Conservation (phyloP, 2,797 vertebrate species). For the Merluccius polli region DNA sequence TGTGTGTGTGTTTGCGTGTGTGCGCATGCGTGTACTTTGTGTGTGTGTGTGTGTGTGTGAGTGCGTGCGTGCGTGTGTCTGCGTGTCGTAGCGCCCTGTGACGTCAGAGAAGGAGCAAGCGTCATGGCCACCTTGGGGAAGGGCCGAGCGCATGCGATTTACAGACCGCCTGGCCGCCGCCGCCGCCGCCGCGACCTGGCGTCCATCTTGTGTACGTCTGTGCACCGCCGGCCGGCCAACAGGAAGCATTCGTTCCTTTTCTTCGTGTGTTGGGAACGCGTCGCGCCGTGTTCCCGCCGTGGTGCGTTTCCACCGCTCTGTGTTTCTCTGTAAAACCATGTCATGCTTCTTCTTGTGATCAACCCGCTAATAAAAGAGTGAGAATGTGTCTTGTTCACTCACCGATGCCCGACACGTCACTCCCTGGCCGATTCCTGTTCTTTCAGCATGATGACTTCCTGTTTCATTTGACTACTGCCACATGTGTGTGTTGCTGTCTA, state of each 20-base stretch:
- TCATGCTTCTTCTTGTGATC: constrained; percentile 56
- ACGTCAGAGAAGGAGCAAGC: no score
- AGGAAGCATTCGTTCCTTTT: not conserved
- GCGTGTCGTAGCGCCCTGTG: not conserved
- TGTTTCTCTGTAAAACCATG: constrained; percentile 59
- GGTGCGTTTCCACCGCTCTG: constrained; percentile 23
- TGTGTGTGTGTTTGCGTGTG: constrained; percentile 19
- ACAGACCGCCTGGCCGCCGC: constrained; percentile 47
- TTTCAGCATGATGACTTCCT: constrained; percentile 11
- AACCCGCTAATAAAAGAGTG: constrained; percentile 72
- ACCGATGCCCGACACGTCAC: constrained; percentile 48
- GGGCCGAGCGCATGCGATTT: constrained; percentile 58
- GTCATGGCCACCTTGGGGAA: constrained; percentile 56
- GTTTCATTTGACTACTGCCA: not conserved
- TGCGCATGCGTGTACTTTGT: constrained; percentile 6
- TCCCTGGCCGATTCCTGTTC: constrained; percentile 42
- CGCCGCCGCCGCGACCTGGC: no score
- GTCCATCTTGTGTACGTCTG: not conserved
- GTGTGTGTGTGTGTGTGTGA: constrained; percentile 7
- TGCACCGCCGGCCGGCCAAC: no score
- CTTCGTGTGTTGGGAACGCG: constrained; percentile 22
- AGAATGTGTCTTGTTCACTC: constrained; percentile 59
- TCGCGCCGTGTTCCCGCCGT: constrained; percentile 49
- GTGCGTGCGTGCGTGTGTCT: constrained; percentile 14
- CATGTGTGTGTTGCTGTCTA: not conserved